Percentiles rank a stretch among this genome's conserved stretches.
Conservation (phyloP, 2,797 vertebrate species). For the Phaenicophaeus curvirostris region DNA sequence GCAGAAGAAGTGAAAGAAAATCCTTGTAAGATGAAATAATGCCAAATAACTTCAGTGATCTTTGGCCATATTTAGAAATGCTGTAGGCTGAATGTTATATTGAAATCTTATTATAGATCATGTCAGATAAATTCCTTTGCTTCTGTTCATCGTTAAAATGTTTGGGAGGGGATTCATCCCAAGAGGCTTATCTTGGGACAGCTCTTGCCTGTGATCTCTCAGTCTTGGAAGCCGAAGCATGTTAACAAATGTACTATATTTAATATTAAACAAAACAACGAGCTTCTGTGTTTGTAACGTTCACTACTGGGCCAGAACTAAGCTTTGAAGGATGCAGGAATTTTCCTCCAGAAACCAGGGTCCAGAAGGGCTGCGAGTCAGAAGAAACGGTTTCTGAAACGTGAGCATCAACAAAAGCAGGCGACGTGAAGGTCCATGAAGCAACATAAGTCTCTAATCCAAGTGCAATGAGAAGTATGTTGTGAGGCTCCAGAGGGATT, state of each 20-base stretch:
- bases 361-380: background rate
- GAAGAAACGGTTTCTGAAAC: background rate
- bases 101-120: slow-evolving; percentile 63
- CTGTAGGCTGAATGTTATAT: slow-evolving; percentile 66
- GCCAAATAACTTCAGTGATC: slow-evolving; percentile 63
- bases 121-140: slow-evolving; percentile 58
- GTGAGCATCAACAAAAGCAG: background rate
- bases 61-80: slow-evolving; percentile 68
- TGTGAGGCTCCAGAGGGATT: background rate
- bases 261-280: slow-evolving; percentile 41
- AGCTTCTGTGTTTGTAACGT: background rate
- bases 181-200: slow-evolving; percentile 50
- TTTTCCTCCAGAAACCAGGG: background rate
- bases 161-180: slow-evolving; percentile 58
- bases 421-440: background rate
- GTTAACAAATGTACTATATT: slow-evolving; percentile 44
- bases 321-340: background rate
- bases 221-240: slow-evolving; percentile 57
- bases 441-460: background rate
- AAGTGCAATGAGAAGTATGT: slow-evolving; percentile 1
- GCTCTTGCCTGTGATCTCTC: slow-evolving; percentile 49
- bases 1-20: slow-evolving; percentile 57
- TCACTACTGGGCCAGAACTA: background rate
- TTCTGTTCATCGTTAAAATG: slow-evolving; percentile 46
- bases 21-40: slow-evolving; percentile 62